Evolutionary conservation across 2,797 vertebrate species (phyloP), one percentile per base, ranked within the genome.

Genomic region (Neostethus bicornis): DNA sequence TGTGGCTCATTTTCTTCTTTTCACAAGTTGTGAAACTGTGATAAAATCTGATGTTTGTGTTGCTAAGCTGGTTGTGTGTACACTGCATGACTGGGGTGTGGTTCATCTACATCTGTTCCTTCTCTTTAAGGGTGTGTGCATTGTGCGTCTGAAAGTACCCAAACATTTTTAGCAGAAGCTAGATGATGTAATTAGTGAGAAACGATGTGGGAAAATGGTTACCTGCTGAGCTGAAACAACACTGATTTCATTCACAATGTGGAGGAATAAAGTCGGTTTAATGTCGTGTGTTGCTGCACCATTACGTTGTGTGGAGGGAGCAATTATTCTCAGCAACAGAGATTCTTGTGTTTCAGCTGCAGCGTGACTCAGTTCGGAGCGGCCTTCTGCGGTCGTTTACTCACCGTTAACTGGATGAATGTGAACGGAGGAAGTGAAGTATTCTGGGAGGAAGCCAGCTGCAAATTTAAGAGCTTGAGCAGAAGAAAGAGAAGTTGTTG

Each of bases 61-160:
- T 87, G 86, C 86, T 83, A 75, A 68, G 84, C 64, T 79, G 76
- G 75, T 77, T 56, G 47, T 46, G 56, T 72, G 64, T 68, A 67
- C 48, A 69, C 66, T 54, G 57, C 53, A 62, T 54, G 59, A 52
- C 78, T 79, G 88, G n/a, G 86, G 86, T 83, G 85, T 60, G 85
- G 87, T 70, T 83, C 63, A 64, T 81, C 77, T 55, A 51, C 77
- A 84, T 87, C 76, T 85, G 74, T 60, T 85, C 69, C 63, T 61
- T 39, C 46, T 78, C 79, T 82, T 51, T 5, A 8, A 70, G 78
- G 70, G 70, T 14, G 75, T 66, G 43, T 58, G 47, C 31, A 45
- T 29, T 54, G 62, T 62, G 25, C 59, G 54, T 56, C 26, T 77
- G 31, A 62, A 71, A 79, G 51, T 61, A 63, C 34, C 52, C n/a